A percentile compares a stretch with the other conserved stretches of the same genome.
Evolutionary conservation across 2,797 vertebrate genomes (phyloP).

Genomic region (Cetoscarus ocellatus): DNA sequence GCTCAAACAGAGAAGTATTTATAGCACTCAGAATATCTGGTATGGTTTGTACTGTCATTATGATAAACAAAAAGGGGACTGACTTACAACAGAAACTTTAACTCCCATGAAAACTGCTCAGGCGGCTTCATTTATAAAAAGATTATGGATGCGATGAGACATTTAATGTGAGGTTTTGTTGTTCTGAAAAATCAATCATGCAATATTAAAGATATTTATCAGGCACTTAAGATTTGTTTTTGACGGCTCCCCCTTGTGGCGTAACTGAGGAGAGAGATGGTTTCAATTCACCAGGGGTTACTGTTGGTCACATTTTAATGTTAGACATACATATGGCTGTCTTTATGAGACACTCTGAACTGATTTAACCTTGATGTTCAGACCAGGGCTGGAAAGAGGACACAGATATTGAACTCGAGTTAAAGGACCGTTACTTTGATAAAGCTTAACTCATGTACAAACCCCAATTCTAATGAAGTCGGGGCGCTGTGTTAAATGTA

Average conservation of each 20-base stretch:
- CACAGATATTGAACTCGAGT: too few relatives aligned
- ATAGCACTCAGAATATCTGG: background rate
- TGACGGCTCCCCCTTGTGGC: constrained; percentile 66
- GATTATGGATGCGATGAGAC: too few relatives aligned
- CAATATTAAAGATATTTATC: constrained; percentile 3
- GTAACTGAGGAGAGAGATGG: background rate
- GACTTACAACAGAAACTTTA: background rate
- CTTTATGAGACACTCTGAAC: too few relatives aligned
- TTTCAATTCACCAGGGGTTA: background rate
- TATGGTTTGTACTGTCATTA: background rate
- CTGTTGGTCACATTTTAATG: background rate
- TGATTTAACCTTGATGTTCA: too few relatives aligned
- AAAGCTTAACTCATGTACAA: too few relatives aligned
- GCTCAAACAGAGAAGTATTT: background rate
- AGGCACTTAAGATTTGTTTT: background rate
- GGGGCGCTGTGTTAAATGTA: too few relatives aligned
- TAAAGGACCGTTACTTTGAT: too few relatives aligned
- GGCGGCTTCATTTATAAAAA: too few relatives aligned
- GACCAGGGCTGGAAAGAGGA: too few relatives aligned
- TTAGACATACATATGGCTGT: background rate
- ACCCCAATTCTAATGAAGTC: too few relatives aligned
- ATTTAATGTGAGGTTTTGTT: too few relatives aligned
- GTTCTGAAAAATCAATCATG: background rate
- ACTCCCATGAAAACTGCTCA: too few relatives aligned
- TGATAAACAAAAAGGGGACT: background rate